Evolutionary conservation across 2,888 invertebrate species (phyloP), one percentile per base, ranked within the genome.

Genomic region (Erynnis tages): DNA sequence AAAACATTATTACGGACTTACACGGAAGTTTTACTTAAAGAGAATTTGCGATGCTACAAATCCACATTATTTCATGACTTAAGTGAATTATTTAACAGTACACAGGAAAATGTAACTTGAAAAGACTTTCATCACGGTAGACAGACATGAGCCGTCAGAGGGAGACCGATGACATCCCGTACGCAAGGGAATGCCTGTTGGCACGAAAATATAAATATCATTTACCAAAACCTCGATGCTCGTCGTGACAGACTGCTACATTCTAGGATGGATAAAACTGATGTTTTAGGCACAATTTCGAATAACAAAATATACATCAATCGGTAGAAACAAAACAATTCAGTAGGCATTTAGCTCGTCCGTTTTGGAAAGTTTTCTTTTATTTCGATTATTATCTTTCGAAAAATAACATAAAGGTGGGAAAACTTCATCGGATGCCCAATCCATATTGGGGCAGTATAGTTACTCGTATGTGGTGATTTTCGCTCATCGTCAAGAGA

Each of bases 11-110:
- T 30, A 17, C 30, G 2, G 19, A 19, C 29, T 30, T 19, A 30
- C 30, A 13, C 43, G 30, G 29, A 43, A 30, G 19, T 30, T n/a
- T 6, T 8, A 30, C 30, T 29, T 19, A 30, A 19, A 30, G 43
- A 30, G 43, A 30, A 44, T 44, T 11, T n/a, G 8, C 30, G 32
- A 44, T 44, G 29, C n/a, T 44, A 44, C 30, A 21, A 44, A 32
- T 19, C 19, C 30, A 1, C n/a, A 16, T 13, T 32, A 32, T 44
- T 19, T 30, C 30, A 19, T 30, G 8, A 4, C 17, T 17, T 25
- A 44, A n/a, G n/a, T n/a, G 21, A 16, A 32, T 30, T 32, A 32
- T 44, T 44, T 44, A 30, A 21, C 17, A 44, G 14, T 25, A 30
- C 7, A 1, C 3, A 19, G 6, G 8, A 37, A 37, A 34, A 34